phyloP scores from a whole-genome alignment of 2,113 vertebrate genomes.

The Cynopterus brachyotis region DNA sequence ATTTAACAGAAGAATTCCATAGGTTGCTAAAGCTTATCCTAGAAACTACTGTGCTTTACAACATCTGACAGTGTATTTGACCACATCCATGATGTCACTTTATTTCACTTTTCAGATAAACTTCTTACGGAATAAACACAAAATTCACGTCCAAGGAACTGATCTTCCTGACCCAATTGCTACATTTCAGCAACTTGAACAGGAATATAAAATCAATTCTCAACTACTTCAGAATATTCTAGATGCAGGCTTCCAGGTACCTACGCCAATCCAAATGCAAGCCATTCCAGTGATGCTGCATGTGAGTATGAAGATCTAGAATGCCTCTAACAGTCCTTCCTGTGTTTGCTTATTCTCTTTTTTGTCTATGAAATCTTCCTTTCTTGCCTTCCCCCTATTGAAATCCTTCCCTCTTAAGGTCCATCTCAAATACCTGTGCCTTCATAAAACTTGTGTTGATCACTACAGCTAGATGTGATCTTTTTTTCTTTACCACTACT shows the following conservation, averaged over 20 bases:
- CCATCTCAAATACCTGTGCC: background rate
- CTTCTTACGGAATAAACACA: constrained; percentile 88
- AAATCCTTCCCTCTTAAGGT: constrained; percentile 23
- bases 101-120: constrained; percentile 86
- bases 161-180: constrained; percentile 93
- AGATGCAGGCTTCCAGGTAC: constrained; percentile 88
- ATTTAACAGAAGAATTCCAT: constrained; percentile 1
- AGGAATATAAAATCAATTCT: constrained; percentile 90
- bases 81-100: background rate
- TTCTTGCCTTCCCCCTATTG: background rate
- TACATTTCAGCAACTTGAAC: constrained; percentile 91
- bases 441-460: background rate
- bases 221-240: constrained; percentile 90
- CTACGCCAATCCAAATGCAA: constrained; percentile 97
- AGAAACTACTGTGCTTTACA: background rate
- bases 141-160: constrained; percentile 91
- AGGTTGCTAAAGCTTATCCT: background rate
- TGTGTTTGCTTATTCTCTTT: background rate
- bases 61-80: background rate
- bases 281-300: constrained; percentile 96
- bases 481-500: background rate
- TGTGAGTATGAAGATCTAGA: constrained; percentile 81
- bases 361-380: background rate
- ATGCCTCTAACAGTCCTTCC: background rate
- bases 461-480: background rate